phyloP scores from a whole-genome alignment of 2,888 invertebrate species.

The Drosophila vallismaia region DNA sequence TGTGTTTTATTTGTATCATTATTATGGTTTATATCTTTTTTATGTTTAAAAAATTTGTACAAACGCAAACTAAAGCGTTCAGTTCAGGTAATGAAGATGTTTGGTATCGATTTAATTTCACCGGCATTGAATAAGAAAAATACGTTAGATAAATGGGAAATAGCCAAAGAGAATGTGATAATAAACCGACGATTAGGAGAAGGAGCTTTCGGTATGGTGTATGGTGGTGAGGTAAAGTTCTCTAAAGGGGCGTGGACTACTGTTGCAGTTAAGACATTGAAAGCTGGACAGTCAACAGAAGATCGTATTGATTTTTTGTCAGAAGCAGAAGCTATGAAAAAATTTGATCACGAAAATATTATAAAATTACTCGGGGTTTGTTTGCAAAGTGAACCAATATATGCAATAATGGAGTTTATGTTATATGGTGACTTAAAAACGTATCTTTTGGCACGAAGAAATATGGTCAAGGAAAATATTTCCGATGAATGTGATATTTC shows the following conservation, averaged over 20 bases:
- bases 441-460: conserved; percentile 92
- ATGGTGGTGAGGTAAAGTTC: conserved; percentile 91
- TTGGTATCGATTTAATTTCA: conserved; percentile 87
- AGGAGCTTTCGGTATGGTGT: conserved; percentile 96
- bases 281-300: conserved; percentile 91
- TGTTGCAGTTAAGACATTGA: conserved; percentile 95
- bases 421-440: conserved; percentile 96
- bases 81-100: conserved; percentile 88
- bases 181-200: conserved; percentile 93
- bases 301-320: conserved; percentile 95
- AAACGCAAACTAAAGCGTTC: conserved; percentile 88
- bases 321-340: conserved; percentile 97
- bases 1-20: conserved; percentile 84
- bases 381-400: conserved; percentile 93
- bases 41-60: conserved; percentile 88
- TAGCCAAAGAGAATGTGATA: conserved; percentile 92
- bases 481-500: conserved; percentile 90
- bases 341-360: conserved; percentile 95
- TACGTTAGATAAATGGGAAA: conserved; percentile 93
- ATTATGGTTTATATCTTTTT: conserved; percentile 85
- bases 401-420: conserved; percentile 97
- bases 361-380: conserved; percentile 93
- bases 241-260: conserved; percentile 90
- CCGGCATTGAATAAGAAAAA: conserved; percentile 84
- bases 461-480: conserved; percentile 88